Conservation (phyloP, 2,888 invertebrate species). For the Ormyrus nitidulus region DNA sequence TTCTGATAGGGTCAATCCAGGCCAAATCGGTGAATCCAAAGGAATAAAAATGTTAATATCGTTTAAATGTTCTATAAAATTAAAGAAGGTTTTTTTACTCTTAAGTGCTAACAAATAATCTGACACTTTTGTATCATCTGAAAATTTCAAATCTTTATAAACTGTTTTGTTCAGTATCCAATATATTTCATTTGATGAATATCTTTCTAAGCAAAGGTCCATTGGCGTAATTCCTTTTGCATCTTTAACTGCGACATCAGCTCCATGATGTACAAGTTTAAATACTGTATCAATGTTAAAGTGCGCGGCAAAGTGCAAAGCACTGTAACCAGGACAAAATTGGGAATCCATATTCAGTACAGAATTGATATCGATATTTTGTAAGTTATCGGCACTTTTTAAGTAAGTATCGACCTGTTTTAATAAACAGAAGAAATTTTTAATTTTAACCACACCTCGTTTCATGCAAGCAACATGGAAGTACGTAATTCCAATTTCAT, state of each 20-base stretch:
- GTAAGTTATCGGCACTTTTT: no score
- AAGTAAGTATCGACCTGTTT: no score
- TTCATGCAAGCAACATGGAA: slow-evolving; percentile 4
- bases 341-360: neutral
- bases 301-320: slow-evolving; percentile 1
- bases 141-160: neutral
- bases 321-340: neutral
- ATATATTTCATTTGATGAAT: neutral
- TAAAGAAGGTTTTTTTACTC: neutral
- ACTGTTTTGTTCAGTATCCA: neutral
- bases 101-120: neutral
- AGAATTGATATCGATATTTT: no score
- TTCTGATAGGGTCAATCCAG: neutral
- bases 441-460: neutral
- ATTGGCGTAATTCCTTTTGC: neutral
- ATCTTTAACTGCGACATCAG: neutral
- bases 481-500: neutral
- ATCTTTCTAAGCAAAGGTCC: neutral
- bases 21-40: neutral
- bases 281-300: neutral
- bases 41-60: neutral
- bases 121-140: neutral
- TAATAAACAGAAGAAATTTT: no score
- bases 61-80: neutral
- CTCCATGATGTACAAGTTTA: neutral